phyloP scores from a whole-genome alignment of 2,797 vertebrate genomes.

The Acanthornis magna region DNA sequence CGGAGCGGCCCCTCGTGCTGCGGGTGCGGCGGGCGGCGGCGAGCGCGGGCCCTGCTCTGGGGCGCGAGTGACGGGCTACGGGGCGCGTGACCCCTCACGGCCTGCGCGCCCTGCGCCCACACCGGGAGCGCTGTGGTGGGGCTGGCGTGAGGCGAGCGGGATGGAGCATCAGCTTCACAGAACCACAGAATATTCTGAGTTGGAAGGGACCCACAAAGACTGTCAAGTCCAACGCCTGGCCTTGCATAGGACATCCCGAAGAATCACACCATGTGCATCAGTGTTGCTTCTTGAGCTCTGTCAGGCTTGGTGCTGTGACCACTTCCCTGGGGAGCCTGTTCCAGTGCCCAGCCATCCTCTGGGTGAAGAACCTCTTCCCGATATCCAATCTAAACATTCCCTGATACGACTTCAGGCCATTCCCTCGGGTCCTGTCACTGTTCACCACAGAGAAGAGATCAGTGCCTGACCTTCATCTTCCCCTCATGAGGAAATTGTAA shows the following conservation, averaged over 20 bases:
- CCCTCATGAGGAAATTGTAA: no score
- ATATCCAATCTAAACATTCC: not conserved
- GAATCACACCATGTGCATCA: not conserved
- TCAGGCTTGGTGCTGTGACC: not conserved
- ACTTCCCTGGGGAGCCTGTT: not conserved
- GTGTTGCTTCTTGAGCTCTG: not conserved
- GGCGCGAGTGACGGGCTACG: rapidly evolving
- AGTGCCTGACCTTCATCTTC: not conserved
- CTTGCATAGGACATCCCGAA: not conserved
- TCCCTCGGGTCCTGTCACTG: not conserved
- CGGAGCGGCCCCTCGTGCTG: not conserved
- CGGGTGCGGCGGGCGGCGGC: not conserved
- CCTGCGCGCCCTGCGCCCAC: rapidly evolving
- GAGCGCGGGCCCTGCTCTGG: rapidly evolving
- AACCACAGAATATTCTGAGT: not conserved
- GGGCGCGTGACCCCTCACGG: not conserved
- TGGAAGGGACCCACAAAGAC: not conserved
- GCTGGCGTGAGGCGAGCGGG: not conserved
- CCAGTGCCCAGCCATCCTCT: not conserved
- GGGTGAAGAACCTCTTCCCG: not conserved
- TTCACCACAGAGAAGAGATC: not conserved
- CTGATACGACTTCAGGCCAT: not conserved
- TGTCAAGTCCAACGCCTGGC: not conserved
- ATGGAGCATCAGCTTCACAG: not conserved
- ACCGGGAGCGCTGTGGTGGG: rapidly evolving